Evolutionary conservation across 2,888 invertebrate genomes (phyloP).

Genomic region (Fragum sueziense): DNA sequence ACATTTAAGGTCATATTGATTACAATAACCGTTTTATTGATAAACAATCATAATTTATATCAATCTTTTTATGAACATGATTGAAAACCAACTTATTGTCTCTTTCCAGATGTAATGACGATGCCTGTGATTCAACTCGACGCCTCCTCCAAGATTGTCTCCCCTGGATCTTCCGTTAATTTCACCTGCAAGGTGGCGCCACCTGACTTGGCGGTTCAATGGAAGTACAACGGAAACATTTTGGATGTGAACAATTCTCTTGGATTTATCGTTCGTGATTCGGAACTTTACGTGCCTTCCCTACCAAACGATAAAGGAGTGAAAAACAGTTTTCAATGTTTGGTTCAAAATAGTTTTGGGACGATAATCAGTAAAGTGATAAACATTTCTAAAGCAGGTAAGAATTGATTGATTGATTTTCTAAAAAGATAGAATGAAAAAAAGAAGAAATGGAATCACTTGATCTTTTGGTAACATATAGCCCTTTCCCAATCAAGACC

Average conservation of each 20-base stretch:
- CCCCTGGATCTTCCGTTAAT: slow-evolving; percentile 60
- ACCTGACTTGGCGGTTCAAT: slow-evolving; percentile 58
- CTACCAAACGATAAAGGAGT: slow-evolving; percentile 51
- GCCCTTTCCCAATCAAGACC: too few species aligned
- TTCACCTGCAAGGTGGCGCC: slow-evolving; percentile 62
- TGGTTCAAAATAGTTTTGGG: slow-evolving; percentile 57
- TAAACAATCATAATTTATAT: too few species aligned
- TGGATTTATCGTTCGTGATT: slow-evolving; percentile 61
- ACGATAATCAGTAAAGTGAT: slow-evolving; percentile 60
- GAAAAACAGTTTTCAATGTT: slow-evolving; percentile 63
- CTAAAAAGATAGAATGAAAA: too few species aligned
- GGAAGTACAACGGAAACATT: slow-evolving; percentile 63
- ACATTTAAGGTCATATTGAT: too few species aligned
- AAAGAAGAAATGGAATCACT: too few species aligned
- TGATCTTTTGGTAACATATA: too few species aligned
- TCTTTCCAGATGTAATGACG: slow-evolving; percentile 58
- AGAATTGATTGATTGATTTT: background rate
- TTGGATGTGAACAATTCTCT: slow-evolving; percentile 56
- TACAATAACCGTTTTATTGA: too few species aligned
- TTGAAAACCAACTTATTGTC: too few species aligned
- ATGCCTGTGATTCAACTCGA: slow-evolving; percentile 63
- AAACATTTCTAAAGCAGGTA: slow-evolving; percentile 67
- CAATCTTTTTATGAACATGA: too few species aligned
- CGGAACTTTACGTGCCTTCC: slow-evolving; percentile 56
- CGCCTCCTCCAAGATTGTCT: slow-evolving; percentile 62